A percentile compares a stretch with the other conserved stretches of the same genome.
phyloP scores from a whole-genome alignment of 2,113 vertebrate species.

The rabbit (Oryctolagus cuniculus) region DNA sequence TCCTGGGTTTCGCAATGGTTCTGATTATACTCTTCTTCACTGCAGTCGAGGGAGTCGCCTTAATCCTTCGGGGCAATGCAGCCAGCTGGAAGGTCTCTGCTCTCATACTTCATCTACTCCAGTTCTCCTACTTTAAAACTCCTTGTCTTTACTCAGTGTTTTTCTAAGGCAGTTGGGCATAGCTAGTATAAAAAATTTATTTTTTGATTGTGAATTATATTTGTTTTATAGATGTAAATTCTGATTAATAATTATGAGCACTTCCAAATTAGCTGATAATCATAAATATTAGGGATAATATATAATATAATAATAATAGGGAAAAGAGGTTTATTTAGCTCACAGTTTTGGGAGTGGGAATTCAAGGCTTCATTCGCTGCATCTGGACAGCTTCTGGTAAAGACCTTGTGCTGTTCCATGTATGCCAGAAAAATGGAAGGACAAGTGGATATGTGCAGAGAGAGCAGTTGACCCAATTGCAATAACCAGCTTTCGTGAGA shows the following conservation, averaged over 20 bases:
- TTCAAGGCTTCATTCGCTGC: too few species aligned
- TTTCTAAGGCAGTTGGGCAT: not conserved
- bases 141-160: not conserved
- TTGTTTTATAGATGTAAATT: not conserved
- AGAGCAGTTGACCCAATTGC: too few species aligned
- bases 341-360: too few species aligned
- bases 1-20: not conserved
- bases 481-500: too few species aligned
- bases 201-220: not conserved
- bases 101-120: not conserved
- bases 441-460: too few species aligned
- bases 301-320: too few species aligned
- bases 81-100: not conserved
- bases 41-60: not conserved
- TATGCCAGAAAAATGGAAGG: too few species aligned
- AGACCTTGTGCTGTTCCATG: too few species aligned
- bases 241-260: not conserved
- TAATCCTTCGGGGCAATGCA: not conserved
- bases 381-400: too few species aligned
- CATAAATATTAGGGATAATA: not conserved
- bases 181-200: not conserved
- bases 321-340: too few species aligned
- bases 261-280: constrained; percentile 38
- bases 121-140: not conserved
- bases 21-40: not conserved